Base-by-base conservation (phyloP, 2,797 vertebrate genomes). In the Peromyscus aztecus region DNA sequence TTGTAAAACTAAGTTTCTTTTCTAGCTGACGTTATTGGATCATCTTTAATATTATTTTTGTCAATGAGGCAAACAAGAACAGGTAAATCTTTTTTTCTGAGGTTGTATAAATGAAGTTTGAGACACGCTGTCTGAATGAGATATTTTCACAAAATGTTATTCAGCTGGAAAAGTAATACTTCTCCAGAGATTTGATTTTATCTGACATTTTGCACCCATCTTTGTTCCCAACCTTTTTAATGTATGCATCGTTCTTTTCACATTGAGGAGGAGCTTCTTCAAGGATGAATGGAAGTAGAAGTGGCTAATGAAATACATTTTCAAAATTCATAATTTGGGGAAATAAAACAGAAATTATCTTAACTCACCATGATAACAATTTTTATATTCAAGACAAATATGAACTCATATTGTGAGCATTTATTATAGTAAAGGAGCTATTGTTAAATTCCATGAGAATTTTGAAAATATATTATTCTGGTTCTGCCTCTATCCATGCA, bases 311-410 rank as follows among this genome's bases (percentile, higher is more conserved):
- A 67, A 73, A 92, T 46, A 71, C 49, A 82, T 49, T 80, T 94
- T 83, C 1, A 75, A 91, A 73, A 85, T 52, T 46, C 65, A 6
- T 61, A 80, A 86, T 76, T 78, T 82, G 11, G 27, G 23, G 23
- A 93, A 95, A 27, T 11, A 61, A 92, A 95, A 81, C 49, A 81
- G 52, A 93, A 85, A 43, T 81, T 78, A 96, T 83, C 90, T 89
- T 49, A 91, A 89, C 90, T 94, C 0, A 77, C 1, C 43, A 29
- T 78, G 14, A 61, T 16, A 43, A 65, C 73, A 85, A 37, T n/a
- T 29, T 17, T 31, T 40, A 87, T 82, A 8, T 63, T 88, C 52
- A 80, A 84, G 67, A n/a, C 0, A 73, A 65, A 81, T 59, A 29
- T 7, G 89, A 91, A 81, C 82, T 91, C n/a, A 69, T 23, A 40